Conservation (phyloP, 1,140 invertebrate genomes). For the Dendrolimus punctatus region DNA sequence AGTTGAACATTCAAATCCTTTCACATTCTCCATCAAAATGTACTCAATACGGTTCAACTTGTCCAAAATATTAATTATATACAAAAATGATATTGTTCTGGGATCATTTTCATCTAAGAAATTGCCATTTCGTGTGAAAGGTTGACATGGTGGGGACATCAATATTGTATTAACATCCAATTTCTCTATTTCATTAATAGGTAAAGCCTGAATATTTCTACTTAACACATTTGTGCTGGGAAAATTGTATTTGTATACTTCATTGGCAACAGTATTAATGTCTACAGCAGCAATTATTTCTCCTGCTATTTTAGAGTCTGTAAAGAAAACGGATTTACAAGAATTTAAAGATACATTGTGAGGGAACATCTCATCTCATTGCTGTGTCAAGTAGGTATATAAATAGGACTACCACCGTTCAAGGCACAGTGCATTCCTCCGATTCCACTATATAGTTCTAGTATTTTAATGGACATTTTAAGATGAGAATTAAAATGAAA, state of each 20-base stretch:
- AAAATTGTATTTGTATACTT: slow-evolving; percentile 90
- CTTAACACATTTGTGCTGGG: slow-evolving; percentile 75
- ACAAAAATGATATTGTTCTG: slow-evolving; percentile 80
- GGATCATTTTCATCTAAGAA: slow-evolving; percentile 81
- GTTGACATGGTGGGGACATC: slow-evolving; percentile 98
- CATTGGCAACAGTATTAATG: slow-evolving; percentile 91
- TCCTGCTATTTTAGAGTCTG: slow-evolving; percentile 79
- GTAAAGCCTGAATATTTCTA: slow-evolving; percentile 87
- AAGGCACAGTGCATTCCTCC: no score
- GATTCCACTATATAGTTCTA: no score
- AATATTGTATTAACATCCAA: slow-evolving; percentile 83
- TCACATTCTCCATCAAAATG: slow-evolving; percentile 95
- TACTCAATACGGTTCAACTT: slow-evolving; percentile 78
- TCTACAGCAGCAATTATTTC: slow-evolving; percentile 87
- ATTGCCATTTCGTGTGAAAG: slow-evolving; percentile 88
- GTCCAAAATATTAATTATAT: slow-evolving; percentile 78
- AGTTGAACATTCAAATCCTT: slow-evolving; percentile 91
- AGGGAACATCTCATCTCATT: no score
- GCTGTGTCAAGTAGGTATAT: no score
- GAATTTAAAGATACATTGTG: no score
- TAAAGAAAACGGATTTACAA: no score
- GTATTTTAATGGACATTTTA: no score
- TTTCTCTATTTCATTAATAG: slow-evolving; percentile 76
- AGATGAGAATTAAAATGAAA: no score
- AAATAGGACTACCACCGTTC: no score